phyloP scores from a whole-genome alignment of 2,113 vertebrate species.

The Varanus salvator region DNA sequence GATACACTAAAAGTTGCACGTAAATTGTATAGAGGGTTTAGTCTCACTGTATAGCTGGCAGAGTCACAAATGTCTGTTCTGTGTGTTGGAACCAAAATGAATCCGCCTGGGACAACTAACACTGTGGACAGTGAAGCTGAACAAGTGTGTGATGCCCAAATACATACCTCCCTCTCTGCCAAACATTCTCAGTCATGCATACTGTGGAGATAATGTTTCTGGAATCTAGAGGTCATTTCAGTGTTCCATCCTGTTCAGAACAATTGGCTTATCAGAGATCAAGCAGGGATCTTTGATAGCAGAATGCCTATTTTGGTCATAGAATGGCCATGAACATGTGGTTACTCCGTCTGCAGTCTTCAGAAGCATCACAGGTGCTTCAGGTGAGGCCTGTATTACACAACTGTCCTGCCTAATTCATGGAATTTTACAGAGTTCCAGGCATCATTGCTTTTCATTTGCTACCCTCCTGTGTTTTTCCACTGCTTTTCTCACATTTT shows the following conservation, averaged over 20 bases:
- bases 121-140: background rate
- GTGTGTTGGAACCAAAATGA: background rate
- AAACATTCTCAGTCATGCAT: background rate
- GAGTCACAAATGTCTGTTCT: background rate
- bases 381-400: too few relatives aligned
- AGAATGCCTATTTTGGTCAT: background rate
- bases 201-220: background rate
- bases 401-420: too few relatives aligned
- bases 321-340: background rate
- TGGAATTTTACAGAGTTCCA: too few relatives aligned
- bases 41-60: background rate
- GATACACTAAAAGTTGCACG: background rate
- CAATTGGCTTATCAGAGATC: background rate
- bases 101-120: background rate
- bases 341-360: background rate
- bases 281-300: background rate
- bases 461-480: too few relatives aligned
- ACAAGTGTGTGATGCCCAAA: fast-evolving
- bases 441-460: too few relatives aligned
- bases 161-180: background rate
- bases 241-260: background rate
- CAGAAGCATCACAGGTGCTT: background rate
- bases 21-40: background rate
- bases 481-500: too few relatives aligned
- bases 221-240: background rate